Evolutionary conservation across 2,888 invertebrate genomes (phyloP), one percentile per base, ranked within the genome.

Genomic region (Atherix ibis): DNA sequence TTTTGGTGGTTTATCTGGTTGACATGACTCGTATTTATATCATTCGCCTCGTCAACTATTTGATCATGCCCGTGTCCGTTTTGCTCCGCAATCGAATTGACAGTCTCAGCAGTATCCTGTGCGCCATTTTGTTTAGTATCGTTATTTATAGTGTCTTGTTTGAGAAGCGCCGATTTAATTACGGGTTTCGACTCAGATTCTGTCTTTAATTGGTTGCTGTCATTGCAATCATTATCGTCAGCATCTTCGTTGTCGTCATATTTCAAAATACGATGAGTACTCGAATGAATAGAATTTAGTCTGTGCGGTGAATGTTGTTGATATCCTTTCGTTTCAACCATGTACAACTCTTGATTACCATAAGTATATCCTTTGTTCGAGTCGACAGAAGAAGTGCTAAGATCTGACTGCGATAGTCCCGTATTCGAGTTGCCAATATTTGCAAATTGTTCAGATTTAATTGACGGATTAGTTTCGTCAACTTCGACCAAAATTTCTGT

Each of bases 391-490:
- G 81, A 81, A 12, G 76, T 74, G 49, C 81, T 81, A 1, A 80
- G 65, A 50, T 82, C 81, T 4, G 85, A 85, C 50, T 83, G 83
- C 4, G 83, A 80, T 3, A 87, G 66, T 1, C 87, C 87, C 0
- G 82, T 82, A 48, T 74, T 75, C 15, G 71, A 69, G 34, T 70
- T 58, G 1, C 70, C 68, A 33, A 70, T 51, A 4, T 66, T 61
- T 48, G 48, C 43, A 52, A 52, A 29, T 15, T 24, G 31, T 22
- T 33, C 37, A 13, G 35, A 35, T 28, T 35, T 40, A 27, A 31
- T 27, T 18, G 36, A 36, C 17, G 53, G 47, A 18, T 38, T 38
- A 34, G 18, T 37, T 32, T 30, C 58, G 41, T 52, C 54, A 15
- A 48, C 49, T 31, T 52, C 51, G 26, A 45, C 51, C 3, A 46